Conservation (phyloP, 2,113 vertebrate genomes). For the Thinocorus orbignyianus region DNA sequence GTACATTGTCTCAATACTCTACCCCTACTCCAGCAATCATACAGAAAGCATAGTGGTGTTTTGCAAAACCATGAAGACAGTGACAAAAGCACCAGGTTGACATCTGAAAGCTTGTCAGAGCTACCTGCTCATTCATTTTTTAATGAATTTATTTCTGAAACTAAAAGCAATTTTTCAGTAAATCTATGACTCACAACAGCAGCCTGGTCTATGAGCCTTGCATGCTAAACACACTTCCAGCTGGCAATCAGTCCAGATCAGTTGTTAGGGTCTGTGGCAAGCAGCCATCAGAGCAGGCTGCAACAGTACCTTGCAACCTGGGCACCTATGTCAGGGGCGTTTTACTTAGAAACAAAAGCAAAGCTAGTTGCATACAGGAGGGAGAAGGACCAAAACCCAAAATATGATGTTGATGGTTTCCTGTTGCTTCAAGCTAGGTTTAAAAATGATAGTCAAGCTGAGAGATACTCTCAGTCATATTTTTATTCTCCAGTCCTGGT, state of each 20-base stretch:
- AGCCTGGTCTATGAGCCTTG: not conserved
- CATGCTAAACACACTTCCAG: not conserved
- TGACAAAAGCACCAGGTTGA: fast-evolving
- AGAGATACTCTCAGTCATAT: too few relatives aligned
- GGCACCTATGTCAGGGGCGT: fast-evolving
- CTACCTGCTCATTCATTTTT: not conserved
- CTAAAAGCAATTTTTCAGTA: not conserved
- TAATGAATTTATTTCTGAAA: not conserved
- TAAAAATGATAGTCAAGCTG: too few relatives aligned
- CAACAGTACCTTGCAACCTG: not conserved
- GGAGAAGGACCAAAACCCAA: not conserved
- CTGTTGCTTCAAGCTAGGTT: not conserved
- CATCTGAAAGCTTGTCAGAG: not conserved
- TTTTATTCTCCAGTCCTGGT: not conserved
- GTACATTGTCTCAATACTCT: not conserved
- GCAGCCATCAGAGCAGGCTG: not conserved
- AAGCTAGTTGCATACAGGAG: not conserved
- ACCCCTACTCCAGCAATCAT: not conserved
- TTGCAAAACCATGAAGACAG: not conserved
- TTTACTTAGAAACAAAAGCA: too few relatives aligned
- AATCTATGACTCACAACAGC: not conserved
- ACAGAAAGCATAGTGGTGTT: fast-evolving
- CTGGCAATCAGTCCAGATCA: not conserved
- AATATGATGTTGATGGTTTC: not conserved
- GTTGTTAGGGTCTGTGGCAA: not conserved